phyloP scores from a whole-genome alignment of 2,888 invertebrate species.

The Alcis repandata region DNA sequence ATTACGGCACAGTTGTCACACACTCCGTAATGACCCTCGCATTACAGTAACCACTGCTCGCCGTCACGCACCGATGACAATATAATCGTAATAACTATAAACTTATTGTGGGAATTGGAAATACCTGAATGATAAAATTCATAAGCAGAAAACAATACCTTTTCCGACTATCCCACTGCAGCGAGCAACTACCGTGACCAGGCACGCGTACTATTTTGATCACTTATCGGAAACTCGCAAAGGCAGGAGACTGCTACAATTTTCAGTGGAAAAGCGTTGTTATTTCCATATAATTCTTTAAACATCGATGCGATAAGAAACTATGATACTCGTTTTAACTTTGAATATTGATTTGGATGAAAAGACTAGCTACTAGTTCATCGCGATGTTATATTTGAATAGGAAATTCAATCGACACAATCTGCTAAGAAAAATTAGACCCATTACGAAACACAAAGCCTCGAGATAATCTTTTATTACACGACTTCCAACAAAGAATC shows the following conservation, averaged over 20 bases:
- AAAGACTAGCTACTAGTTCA: too few species aligned
- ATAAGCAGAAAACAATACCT: slow-evolving; percentile 15
- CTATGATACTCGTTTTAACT: background rate
- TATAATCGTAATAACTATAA: slow-evolving; percentile 65
- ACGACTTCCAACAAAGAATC: background rate
- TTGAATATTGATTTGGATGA: background rate
- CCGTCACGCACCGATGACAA: slow-evolving; percentile 77
- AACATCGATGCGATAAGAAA: background rate
- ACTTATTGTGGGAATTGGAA: slow-evolving; percentile 68
- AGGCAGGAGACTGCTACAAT: background rate
- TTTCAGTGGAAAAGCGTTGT: slow-evolving; percentile 8
- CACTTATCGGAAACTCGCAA: slow-evolving; percentile 14
- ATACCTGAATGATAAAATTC: slow-evolving; percentile 43
- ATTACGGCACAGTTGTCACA: slow-evolving; percentile 75
- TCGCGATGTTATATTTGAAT: too few species aligned
- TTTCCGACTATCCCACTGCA: slow-evolving; percentile 20
- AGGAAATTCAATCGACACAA: too few species aligned
- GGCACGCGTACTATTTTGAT: slow-evolving; percentile 13
- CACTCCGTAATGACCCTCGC: slow-evolving; percentile 62
- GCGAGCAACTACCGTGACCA: slow-evolving; percentile 21
- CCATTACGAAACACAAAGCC: background rate
- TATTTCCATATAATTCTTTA: background rate
- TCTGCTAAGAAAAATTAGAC: background rate
- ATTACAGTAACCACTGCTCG: slow-evolving; percentile 69
- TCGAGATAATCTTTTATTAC: background rate